phyloP scores from a whole-genome alignment of 2,113 vertebrate genomes.

The Tursiops truncatus region DNA sequence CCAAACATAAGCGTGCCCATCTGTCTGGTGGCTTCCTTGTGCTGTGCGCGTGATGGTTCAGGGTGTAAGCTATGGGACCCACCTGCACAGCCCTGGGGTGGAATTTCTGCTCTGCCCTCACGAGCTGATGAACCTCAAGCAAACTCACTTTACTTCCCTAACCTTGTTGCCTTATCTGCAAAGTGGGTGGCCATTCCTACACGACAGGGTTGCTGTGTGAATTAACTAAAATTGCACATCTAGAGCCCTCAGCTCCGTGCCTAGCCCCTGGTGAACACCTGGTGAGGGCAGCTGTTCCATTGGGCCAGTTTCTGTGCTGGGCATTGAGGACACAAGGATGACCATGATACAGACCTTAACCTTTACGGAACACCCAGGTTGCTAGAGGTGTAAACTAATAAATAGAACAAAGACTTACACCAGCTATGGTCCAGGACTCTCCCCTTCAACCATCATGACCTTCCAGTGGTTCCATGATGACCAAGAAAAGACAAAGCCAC shows the following conservation, averaged over 20 bases:
- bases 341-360: neutral
- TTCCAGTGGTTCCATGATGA: neutral
- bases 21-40: neutral
- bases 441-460: neutral
- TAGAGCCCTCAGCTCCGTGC: neutral
- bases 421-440: neutral
- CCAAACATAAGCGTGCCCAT: fast-evolving
- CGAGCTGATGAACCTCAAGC: neutral
- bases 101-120: neutral
- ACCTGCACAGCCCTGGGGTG: neutral
- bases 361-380: neutral
- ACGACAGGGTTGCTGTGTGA: too few relatives aligned
- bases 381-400: neutral
- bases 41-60: fast-evolving
- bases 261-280: too few relatives aligned
- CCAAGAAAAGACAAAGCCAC: neutral
- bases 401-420: neutral
- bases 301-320: neutral
- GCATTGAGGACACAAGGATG: too few relatives aligned
- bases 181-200: fast-evolving
- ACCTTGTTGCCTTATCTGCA: neutral
- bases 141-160: neutral
- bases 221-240: neutral
- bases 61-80: too few relatives aligned
- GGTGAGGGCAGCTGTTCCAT: neutral